Evolutionary conservation across 2,888 invertebrate species (phyloP), one percentile per base, ranked within the genome.

Genomic region (Julus scanicus): DNA sequence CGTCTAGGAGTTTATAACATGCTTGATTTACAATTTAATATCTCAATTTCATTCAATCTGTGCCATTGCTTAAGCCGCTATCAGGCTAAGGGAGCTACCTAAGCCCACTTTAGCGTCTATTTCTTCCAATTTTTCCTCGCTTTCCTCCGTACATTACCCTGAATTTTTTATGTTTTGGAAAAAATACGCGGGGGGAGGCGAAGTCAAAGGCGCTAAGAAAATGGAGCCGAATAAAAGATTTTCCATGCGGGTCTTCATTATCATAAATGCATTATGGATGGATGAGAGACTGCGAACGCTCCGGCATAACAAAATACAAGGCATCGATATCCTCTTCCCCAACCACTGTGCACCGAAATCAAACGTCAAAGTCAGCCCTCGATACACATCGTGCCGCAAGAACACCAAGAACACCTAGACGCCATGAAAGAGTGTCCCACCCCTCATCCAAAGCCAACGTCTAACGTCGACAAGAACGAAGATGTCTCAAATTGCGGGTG

Each of bases 11-110:
- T 84, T 84, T 84, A 84, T 84, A 84, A 84, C 84, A 84, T 40
- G 84, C 44, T 84, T 84, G 84, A 84, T 84, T 84, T 84, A 84
- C 84, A 84, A 84, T 84, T 84, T 84, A 84, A 84, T 84, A 84
- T 84, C 84, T 84, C 84, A 84, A 84, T 84, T 84, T 84, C 84
- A 84, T 84, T 84, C 84, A 84, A 84, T 84, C 84, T 84, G 84
- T 84, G 84, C 84, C 84, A 48, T 48, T 40, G 84, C 84, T 84
- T 84, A 84, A 84, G 84, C 84, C 48, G 84, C 84, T 84, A 84
- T 84, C 84, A 84, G 40, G 84, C 84, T 39, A 84, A 84, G 84
- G 48, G 84, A 84, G 40, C 48, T 84, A 40, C 84, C 48, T 84
- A 84, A 84, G 48, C 84, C 84, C 84, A 40, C 84, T 84, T 48